Evolutionary conservation across 2,113 vertebrate genomes (phyloP).

Genomic region (Mastomys coucha): DNA sequence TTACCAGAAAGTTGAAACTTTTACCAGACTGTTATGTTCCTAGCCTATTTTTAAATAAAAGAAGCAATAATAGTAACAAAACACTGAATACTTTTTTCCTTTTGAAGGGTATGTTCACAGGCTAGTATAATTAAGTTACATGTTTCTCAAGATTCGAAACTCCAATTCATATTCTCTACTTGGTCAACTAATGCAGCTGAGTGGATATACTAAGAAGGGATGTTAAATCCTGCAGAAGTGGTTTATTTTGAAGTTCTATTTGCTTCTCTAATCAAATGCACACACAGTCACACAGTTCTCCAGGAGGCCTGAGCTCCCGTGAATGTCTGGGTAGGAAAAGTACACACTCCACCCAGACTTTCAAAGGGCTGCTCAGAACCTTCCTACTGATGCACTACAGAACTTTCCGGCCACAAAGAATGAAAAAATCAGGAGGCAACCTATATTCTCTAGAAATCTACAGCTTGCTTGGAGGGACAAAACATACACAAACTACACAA

Average conservation of each 20-base stretch:
- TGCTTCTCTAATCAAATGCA: conserved; percentile 11
- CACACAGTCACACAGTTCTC: neutral
- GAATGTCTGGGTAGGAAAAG: neutral
- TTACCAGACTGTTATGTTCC: neutral
- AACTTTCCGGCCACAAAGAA: neutral
- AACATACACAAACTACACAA: conserved; percentile 58
- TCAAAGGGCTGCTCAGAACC: neutral
- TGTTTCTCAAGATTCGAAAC: conserved; percentile 42
- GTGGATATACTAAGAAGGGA: conserved; percentile 32
- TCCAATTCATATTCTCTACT: conserved; percentile 38
- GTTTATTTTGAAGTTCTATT: conserved; percentile 66
- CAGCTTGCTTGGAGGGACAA: conserved; percentile 49
- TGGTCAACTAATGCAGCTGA: conserved; percentile 59
- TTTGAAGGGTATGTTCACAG: conserved; percentile 52
- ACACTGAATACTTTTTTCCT: conserved; percentile 39
- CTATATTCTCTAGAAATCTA: conserved; percentile 5
- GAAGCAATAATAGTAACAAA: conserved; percentile 61
- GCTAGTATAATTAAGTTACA: conserved; percentile 47
- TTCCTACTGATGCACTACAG: neutral
- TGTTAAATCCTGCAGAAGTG: neutral
- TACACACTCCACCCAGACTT: neutral
- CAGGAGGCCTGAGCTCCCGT: neutral
- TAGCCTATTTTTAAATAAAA: conserved; percentile 57
- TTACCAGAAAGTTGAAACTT: conserved; percentile 20
- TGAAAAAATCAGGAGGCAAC: conserved; percentile 21